Percentiles rank a stretch among this genome's conserved stretches.
phyloP scores from a whole-genome alignment of 2,797 vertebrate genomes.

The Chiroxiphia lanceolata region DNA sequence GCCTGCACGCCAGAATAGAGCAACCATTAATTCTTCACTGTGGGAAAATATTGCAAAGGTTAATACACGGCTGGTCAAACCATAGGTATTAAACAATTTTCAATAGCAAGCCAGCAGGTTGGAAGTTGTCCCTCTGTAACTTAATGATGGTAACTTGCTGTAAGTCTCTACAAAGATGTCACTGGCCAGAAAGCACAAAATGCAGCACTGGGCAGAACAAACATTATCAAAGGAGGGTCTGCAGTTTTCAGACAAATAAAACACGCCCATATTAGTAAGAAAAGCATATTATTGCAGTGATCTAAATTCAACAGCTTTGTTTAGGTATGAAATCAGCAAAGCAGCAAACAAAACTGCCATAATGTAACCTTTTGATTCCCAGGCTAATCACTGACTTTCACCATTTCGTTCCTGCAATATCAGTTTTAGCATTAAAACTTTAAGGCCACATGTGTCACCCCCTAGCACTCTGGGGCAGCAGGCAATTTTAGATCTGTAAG shows the following conservation, averaged over 20 bases:
- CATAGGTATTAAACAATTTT: not conserved
- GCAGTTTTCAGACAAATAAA: not conserved
- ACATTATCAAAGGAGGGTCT: not conserved
- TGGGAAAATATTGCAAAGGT: slow-evolving; percentile 7
- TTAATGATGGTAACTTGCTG: not conserved
- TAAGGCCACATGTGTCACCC: not conserved
- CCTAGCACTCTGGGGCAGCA: not conserved
- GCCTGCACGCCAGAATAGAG: not conserved
- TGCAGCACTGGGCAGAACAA: not conserved
- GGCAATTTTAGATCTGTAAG: not conserved
- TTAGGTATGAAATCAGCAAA: not conserved
- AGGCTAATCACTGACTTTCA: not conserved
- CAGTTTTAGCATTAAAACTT: not conserved
- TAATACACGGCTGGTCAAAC: slow-evolving; percentile 1
- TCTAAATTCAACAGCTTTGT: not conserved
- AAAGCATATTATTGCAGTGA: not conserved
- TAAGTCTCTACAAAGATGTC: not conserved
- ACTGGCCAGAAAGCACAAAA: not conserved
- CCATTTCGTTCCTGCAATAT: not conserved
- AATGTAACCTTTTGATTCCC: not conserved
- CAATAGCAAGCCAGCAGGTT: slow-evolving; percentile 23
- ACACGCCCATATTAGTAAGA: not conserved
- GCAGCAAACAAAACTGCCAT: not conserved
- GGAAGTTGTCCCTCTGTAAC: not conserved
- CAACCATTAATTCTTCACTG: slow-evolving; percentile 31